Evolutionary conservation across 2,113 vertebrate genomes (phyloP), one percentile per base, ranked within the genome.

Genomic region (Ciconia maguari): DNA sequence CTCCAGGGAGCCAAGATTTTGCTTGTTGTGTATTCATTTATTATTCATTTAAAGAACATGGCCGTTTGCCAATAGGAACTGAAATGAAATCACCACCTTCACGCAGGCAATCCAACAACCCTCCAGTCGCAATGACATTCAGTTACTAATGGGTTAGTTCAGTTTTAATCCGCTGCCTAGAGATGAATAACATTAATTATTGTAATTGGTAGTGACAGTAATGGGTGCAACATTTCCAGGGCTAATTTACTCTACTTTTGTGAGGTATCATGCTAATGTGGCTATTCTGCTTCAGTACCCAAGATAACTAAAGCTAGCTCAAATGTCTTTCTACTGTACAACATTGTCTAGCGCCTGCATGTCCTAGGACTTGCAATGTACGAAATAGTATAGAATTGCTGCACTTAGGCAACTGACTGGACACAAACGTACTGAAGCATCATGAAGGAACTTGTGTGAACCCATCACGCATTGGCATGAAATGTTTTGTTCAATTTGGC

Each of bases 101-200:
- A 90, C 5, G 2, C 78, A 87, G 75, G 91, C 94, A 91, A 95
- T 95, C 89, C 94, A 96, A 80, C 93, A 97, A 70, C 38, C 32
- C 87, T 95, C 77, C 42, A 96, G 62, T 95, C 0, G 16, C 91
- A 94, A 90, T 96, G 97, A 94, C 91, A 95, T 96, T 97, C 94
- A 95, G 87, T 96, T 94, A 95, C 94, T 95, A 96, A 97, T 93
- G 91, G 89, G 87, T 94, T 97, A 93, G 93, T 55, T 97, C 84
- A 83, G 81, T 95, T 95, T 91, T 96, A 96, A 97, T 96, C 95
- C 3, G 11, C 91, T 95, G 94, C 93, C 91, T 95, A 97, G 94
- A 97, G 95, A 95, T 96, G 95, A 97, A 95, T 95, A 96, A 95
- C 95, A 96, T 96, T 97, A 97, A 97, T 97, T 97, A 95, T 91